Percentiles rank a stretch among this genome's conserved stretches.
Evolutionary conservation across 2,888 invertebrate species (phyloP).

Genomic region (Drosophila merina): DNA sequence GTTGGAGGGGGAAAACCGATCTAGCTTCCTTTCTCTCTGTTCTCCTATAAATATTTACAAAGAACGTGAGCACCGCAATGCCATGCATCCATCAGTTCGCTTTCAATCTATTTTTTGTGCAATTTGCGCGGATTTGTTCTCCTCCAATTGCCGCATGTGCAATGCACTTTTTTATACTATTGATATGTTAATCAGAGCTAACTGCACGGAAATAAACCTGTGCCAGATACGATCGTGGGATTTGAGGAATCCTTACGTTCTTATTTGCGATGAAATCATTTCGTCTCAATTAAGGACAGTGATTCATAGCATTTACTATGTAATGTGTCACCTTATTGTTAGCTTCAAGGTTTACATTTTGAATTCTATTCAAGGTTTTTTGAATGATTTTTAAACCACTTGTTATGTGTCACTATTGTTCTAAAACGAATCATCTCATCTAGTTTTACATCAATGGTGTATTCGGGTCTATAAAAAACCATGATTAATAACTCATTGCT

Average conservation of each 20-base stretch:
- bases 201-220: neutral
- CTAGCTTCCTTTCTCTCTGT: conserved; percentile 2
- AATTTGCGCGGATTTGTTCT: conserved; percentile 24
- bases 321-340: conserved; percentile 32
- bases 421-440: too few species aligned
- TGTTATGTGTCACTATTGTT: too few species aligned
- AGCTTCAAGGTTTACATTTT: neutral
- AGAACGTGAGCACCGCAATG: conserved; percentile 24
- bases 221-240: neutral
- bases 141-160: conserved; percentile 11
- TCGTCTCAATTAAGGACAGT: neutral
- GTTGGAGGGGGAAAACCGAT: conserved; percentile 10
- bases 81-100: conserved; percentile 16
- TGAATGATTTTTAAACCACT: too few species aligned
- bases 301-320: conserved; percentile 11
- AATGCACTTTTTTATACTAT: conserved; percentile 9
- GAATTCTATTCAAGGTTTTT: neutral
- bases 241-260: conserved; percentile 11
- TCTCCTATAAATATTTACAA: conserved; percentile 34
- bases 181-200: conserved; percentile 25
- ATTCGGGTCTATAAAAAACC: too few species aligned
- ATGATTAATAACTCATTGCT: too few species aligned
- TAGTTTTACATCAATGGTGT: too few species aligned
- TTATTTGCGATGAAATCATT: conserved; percentile 13
- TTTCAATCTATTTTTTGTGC: neutral